Percentiles rank a stretch among this genome's conserved stretches.
Conservation (phyloP, 2,888 invertebrate species). For the Zygothrica quintamaculata region DNA sequence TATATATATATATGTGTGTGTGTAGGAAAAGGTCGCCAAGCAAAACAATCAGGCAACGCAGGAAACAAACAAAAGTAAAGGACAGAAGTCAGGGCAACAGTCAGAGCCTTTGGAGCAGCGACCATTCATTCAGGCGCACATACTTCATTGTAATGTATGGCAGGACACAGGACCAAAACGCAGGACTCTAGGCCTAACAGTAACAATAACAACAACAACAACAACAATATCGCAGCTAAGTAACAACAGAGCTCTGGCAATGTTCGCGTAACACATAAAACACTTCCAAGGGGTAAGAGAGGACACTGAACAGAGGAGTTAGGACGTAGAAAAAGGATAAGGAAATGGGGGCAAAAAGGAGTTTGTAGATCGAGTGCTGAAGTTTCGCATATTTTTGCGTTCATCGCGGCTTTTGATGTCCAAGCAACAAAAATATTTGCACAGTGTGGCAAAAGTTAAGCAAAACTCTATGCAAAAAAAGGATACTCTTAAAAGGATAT, state of each 20-base stretch:
- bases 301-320: neutral
- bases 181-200: conserved; percentile 50
- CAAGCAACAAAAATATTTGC: conserved; percentile 23
- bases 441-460: conserved; percentile 46
- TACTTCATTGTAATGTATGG: conserved; percentile 80
- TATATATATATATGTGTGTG: conserved; percentile 29
- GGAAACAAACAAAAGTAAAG: conserved; percentile 18
- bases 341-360: neutral
- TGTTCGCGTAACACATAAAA: conserved; percentile 75
- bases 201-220: conserved; percentile 33
- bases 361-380: conserved; percentile 39
- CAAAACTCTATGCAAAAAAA: neutral
- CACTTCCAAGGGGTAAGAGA: conserved; percentile 41
- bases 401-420: conserved; percentile 68
- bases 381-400: conserved; percentile 75
- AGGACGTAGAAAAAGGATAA: neutral
- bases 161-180: conserved; percentile 39
- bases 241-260: conserved; percentile 37
- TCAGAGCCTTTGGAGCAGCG: conserved; percentile 31
- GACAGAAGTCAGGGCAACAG: no score
- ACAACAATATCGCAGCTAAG: conserved; percentile 29
- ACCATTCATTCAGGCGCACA: conserved; percentile 70
- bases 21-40: conserved; percentile 73
- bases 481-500: neutral
- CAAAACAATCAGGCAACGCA: conserved; percentile 60